Evolutionary conservation across 2,797 vertebrate species (phyloP).

Genomic region (Pachyuromys duprasi): DNA sequence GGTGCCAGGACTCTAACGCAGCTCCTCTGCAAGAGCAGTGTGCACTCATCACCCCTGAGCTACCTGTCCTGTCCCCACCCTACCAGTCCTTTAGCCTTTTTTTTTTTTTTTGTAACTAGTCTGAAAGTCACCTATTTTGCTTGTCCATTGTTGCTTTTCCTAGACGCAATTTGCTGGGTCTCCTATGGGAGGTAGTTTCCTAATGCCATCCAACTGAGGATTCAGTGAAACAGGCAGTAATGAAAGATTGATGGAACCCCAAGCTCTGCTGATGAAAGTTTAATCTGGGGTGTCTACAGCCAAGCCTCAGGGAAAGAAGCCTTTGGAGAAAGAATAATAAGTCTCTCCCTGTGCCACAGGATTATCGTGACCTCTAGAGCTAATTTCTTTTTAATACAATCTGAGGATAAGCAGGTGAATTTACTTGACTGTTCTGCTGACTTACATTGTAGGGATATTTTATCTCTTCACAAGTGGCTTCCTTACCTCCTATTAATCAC

Average conservation of each 20-base stretch:
- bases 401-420: conserved; percentile 64
- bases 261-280: conserved; percentile 89
- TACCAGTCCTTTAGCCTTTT: neutral
- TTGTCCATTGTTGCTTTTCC: conserved; percentile 41
- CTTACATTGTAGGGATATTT: conserved; percentile 32
- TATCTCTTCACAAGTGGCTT: conserved; percentile 62
- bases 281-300: conserved; percentile 85
- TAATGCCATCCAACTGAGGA: conserved; percentile 83
- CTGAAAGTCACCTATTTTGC: neutral
- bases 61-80: neutral
- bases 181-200: conserved; percentile 84
- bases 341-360: conserved; percentile 53
- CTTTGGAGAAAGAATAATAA: conserved; percentile 77
- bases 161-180: conserved; percentile 59
- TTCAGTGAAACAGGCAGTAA: conserved; percentile 83
- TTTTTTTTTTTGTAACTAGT: neutral
- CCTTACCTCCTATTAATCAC: conserved; percentile 63
- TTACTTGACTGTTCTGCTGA: conserved; percentile 51
- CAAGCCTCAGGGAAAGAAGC: conserved; percentile 77
- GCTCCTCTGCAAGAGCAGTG: neutral
- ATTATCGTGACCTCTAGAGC: conserved; percentile 75
- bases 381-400: conserved; percentile 76
- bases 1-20: too few species aligned
- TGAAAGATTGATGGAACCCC: conserved; percentile 92
- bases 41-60: neutral